Base-by-base conservation (phyloP, 2,888 invertebrate genomes). In the Lamellibrachia columna region DNA sequence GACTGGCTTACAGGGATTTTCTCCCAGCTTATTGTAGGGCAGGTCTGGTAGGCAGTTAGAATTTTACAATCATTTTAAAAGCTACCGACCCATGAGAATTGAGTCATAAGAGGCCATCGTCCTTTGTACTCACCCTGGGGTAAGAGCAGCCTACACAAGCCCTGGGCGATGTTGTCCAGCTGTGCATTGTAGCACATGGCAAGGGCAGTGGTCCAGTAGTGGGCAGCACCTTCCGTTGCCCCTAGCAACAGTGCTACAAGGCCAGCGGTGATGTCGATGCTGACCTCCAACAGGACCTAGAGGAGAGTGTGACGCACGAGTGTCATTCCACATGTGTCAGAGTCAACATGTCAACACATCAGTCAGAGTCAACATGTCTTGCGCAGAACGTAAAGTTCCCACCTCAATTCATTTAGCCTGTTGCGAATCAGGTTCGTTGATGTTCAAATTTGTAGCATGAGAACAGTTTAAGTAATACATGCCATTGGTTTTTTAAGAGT, bases 281-380 rank as follows among this genome's bases (percentile, higher is more conserved):
- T 95, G 53, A 95, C 94, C 92, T 95, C 95, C 28, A 95, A 94
- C 93, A 96, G 93, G 52, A 95, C 92, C 96, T 96, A 95, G 40
- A 94, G 94, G 55, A 91, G 91, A 90, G 15, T 3, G 75, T 22
- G n/a, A 75, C 2, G 15, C 40, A 40, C 40, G 40, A 40, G 40
- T 40, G 40, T 40, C 52, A 92, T 7, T n/a, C 9, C 22, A 58
- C 55, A 58, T 40, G 40, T 40, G 40, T 40, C 40, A 40, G 40
- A 22, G 28, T 91, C 91, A n/a, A 91, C 40, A 40, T 40, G 40
- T 40, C 40, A 40, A 40, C 40, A 40, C 40, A 0, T 40, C n/a
- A 28, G 40, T 40, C 40, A 40, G 40, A 40, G 40, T 40, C 40
- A 40, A 40, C 40, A 40, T 40, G 40, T 40, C 40, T 40, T 40